Evolutionary conservation across 2,113 vertebrate genomes (phyloP), one percentile per base, ranked within the genome.

Genomic region (Pampusana beccarii): DNA sequence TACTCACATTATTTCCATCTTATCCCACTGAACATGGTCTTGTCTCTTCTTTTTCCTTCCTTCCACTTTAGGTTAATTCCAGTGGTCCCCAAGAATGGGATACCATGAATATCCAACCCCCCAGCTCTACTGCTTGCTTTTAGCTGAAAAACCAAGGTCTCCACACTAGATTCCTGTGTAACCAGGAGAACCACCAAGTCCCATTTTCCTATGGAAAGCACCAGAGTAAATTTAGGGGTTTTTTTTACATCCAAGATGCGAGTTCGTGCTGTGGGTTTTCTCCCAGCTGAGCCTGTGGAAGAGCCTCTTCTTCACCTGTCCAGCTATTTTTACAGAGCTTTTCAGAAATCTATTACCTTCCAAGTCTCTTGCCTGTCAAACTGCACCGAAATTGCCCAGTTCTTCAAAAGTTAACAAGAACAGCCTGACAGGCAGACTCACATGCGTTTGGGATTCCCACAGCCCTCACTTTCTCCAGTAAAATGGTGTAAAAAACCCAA

Each of bases 171-270:
- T 42, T 69, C 26, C 56, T 40, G 6, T 5, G 5, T 5, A 80
- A n/a, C 31, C 66, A 86, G 34, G 14, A 90, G 19, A 69, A 82
- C n/a, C 28, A 31, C 12, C 18, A 88, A 29, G 3, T 42, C 72
- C 50, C 34, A 3, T 17, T 64, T 86, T 34, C 29, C 18, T 25
- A 21, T 7, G 31, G 44, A 83, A 88, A 73, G 34, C 20, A 36
- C 5, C 2, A 1, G 0, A 31, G 18, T 5, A 73, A 38, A 15
- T 48, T n/a, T n/a, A n/a, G n/a, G n/a, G n/a, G n/a, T 44, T 46
- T 18, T 60, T 90, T 85, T 79, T 50, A 16, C 24, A 61, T 31
- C 18, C 18, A 48, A 79, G 24, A 36, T 3, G 4, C 0, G 0
- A 93, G 51, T 80, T 79, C 36, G 29, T 18, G 18, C 8, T 74